Evolutionary conservation across 2,888 invertebrate genomes (phyloP).

Genomic region (Schrankia costaestrigalis): DNA sequence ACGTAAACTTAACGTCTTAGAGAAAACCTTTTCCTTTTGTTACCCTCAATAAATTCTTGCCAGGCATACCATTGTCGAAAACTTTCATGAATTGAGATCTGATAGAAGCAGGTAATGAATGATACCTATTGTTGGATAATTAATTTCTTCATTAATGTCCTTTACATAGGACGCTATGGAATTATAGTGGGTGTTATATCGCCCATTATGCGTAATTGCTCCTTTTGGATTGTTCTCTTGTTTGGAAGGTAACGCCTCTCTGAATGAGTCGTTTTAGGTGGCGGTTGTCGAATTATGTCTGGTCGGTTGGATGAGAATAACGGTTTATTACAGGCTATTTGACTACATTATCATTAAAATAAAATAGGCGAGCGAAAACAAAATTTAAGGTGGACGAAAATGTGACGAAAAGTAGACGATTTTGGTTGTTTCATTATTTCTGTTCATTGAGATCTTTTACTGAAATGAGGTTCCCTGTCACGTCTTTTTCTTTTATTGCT

Average conservation of each 20-base stretch:
- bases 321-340: neutral
- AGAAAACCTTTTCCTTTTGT: conserved; percentile 42
- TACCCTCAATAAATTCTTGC: conserved; percentile 53
- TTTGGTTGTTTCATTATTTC: no score
- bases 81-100: conserved; percentile 44
- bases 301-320: conserved; percentile 4
- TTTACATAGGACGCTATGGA: conserved; percentile 37
- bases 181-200: conserved; percentile 30
- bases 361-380: no score
- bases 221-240: conserved; percentile 27
- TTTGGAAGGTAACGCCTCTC: conserved; percentile 11
- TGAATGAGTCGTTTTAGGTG: conserved; percentile 3
- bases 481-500: no score
- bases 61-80: conserved; percentile 33
- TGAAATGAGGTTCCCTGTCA: no score
- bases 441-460: no score
- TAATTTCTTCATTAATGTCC: conserved; percentile 69
- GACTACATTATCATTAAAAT: no score
- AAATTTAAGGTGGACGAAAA: neutral
- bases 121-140: conserved; percentile 65
- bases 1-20: conserved; percentile 7
- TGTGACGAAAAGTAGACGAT: neutral
- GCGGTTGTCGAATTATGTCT: conserved; percentile 5
- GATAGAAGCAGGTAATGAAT: conserved; percentile 62
- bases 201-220: conserved; percentile 29